phyloP scores from a whole-genome alignment of 2,888 invertebrate species.

The Cephalotes varians region DNA sequence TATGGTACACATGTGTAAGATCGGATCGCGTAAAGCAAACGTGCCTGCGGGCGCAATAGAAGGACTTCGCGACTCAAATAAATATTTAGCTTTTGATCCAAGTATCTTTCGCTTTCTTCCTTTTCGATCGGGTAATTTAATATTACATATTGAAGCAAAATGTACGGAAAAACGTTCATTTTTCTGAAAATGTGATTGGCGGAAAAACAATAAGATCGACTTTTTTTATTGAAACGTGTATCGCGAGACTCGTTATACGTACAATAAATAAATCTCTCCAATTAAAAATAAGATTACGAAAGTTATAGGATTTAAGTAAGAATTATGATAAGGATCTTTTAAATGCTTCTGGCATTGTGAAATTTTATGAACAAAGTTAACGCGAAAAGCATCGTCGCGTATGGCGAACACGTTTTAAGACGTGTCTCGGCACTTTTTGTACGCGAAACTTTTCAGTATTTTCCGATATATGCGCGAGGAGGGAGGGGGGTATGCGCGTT shows the following conservation, averaged over 20 bases:
- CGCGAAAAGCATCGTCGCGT: neutral
- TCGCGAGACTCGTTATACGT: neutral
- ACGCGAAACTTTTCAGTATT: conserved; percentile 50
- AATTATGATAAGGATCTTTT: conserved; percentile 18
- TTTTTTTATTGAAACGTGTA: neutral
- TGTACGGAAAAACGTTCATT: neutral
- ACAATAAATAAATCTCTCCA: neutral
- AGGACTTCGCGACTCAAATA: neutral
- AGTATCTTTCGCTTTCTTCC: neutral
- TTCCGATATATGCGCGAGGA: conserved; percentile 1
- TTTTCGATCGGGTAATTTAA: neutral
- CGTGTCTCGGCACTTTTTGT: conserved; percentile 42
- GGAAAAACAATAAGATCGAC: neutral
- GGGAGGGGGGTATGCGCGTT: neutral
- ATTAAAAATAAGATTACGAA: neutral
- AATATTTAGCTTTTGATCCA: conserved; percentile 10
- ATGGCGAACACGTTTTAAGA: conserved; percentile 29
- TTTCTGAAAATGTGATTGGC: too few relatives aligned
- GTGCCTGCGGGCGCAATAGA: neutral
- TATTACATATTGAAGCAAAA: neutral
- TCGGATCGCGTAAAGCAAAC: conserved; percentile 17
- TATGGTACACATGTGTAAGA: neutral
- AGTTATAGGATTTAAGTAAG: neutral
- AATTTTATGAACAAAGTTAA: conserved; percentile 48
- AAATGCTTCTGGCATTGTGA: conserved; percentile 13